Base-by-base conservation (phyloP, 2,797 vertebrate genomes). In the Brotula barbata region DNA sequence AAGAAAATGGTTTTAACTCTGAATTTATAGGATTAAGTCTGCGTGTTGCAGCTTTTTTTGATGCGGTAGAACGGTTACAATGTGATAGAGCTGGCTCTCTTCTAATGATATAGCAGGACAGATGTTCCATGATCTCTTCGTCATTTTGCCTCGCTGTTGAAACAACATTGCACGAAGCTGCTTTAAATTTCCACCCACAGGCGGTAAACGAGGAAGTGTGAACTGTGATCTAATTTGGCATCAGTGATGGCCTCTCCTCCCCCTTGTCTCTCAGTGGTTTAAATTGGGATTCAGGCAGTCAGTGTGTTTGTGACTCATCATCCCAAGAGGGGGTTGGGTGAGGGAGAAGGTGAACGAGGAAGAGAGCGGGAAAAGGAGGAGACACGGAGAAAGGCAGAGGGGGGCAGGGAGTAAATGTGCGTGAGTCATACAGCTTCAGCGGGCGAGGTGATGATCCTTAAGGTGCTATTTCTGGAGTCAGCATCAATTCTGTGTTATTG, bases 381-480 rank as follows among this genome's bases (percentile, higher is more conserved):
- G 68, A 65, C 46, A 51, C 17, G 14, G 57, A 54, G 40, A 48
- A 48, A 49, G 54, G 64, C 61, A 56, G 61, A 45, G 59, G 55
- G 63, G 40, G 56, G 62, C 1, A 20, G 28, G 59, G 51, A 64
- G 9, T 43, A 20, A 62, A 11, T 37, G 46, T 34, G 48, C 22
- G 64, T 82, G 85, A 85, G 78, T 89, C 84, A 89, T 74, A 16
- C 20, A n/a, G 42, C 46, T 73, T 45, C 59, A 60, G 60, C 77
- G 71, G 73, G 64, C 11, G 60, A 75, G 82, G 82, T 82, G 82
- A 83, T 82, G 78, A 79, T 85, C 74, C 72, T 75, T 21, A 57
- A 59, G 67, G 69, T 78, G 78, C 83, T 89, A 87, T 90, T 90
- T 87, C 69, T 84, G 71, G 83, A 74, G 10, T 51, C 73, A n/a